Conservation (phyloP, 2,888 invertebrate species). For the Proisotoma minuta region DNA sequence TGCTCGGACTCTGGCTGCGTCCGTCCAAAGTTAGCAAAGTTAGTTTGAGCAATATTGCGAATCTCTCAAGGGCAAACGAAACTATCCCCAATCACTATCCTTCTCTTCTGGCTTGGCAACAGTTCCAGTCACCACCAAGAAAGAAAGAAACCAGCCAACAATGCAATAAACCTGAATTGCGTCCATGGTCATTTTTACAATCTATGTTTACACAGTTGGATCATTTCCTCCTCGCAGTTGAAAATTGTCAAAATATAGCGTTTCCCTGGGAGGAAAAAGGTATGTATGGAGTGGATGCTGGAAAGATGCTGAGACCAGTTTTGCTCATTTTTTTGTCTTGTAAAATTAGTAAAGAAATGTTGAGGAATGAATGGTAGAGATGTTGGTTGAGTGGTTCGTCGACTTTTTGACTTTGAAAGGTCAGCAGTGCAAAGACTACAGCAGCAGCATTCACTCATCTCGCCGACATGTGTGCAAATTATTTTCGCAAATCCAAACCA, state of each 20-base stretch:
- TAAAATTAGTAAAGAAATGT: not conserved
- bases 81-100: no score
- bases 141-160: not conserved
- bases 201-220: not conserved
- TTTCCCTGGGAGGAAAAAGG: not conserved
- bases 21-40: no score
- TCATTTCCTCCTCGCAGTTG: not conserved
- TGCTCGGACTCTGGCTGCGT: no score
- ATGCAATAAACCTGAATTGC: no score
- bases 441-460: slow-evolving; percentile 12
- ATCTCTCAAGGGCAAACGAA: not conserved
- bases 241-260: not conserved
- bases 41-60: not conserved
- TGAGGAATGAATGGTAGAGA: not conserved
- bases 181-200: not conserved
- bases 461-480: slow-evolving; percentile 23
- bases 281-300: not conserved
- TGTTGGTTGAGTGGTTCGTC: slow-evolving; percentile 44
- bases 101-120: not conserved
- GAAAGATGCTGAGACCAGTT: not conserved
- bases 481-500: slow-evolving; percentile 21
- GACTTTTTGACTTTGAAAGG: slow-evolving; percentile 49
- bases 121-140: not conserved
- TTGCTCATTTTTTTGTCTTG: not conserved
- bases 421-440: slow-evolving; percentile 47